Percentiles rank a stretch among this genome's conserved stretches.
Evolutionary conservation across 2,888 invertebrate species (phyloP).

Genomic region (Dastarcus helophoroides): DNA sequence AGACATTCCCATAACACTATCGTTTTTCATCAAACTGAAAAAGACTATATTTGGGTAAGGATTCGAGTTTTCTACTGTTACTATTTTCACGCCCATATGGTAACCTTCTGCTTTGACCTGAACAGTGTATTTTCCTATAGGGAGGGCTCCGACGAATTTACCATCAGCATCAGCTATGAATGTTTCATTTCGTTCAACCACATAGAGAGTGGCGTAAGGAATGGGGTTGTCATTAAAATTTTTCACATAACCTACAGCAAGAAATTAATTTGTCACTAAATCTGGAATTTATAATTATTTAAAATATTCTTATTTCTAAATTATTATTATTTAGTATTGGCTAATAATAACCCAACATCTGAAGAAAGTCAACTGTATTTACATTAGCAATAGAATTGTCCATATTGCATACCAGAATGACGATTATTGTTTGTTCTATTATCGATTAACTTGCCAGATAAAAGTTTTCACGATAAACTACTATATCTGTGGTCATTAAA

Average conservation of each 20-base stretch:
- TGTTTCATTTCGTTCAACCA: conserved; percentile 37
- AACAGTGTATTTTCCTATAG: conserved; percentile 42
- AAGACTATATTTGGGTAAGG: conserved; percentile 47
- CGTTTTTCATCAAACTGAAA: conserved; percentile 55
- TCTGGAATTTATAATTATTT: conserved; percentile 7
- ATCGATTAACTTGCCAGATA: too few relatives aligned
- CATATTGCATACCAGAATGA: too few relatives aligned
- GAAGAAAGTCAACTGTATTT: conserved; percentile 5
- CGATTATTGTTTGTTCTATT: too few relatives aligned
- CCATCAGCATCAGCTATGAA: conserved; percentile 36
- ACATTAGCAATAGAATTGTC: too few relatives aligned
- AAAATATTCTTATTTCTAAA: conserved; percentile 2
- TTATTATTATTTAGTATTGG: too few relatives aligned
- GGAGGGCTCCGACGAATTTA: conserved; percentile 40
- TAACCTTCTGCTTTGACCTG: conserved; percentile 49
- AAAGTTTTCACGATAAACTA: too few relatives aligned
- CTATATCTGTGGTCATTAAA: too few relatives aligned
- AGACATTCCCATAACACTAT: conserved; percentile 62
- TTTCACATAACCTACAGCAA: conserved; percentile 44
- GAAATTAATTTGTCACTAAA: conserved; percentile 2
- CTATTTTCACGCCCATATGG: conserved; percentile 40
- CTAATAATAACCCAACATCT: too few relatives aligned
- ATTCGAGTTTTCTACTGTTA: conserved; percentile 28
- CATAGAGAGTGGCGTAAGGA: conserved; percentile 38
- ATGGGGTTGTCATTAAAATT: conserved; percentile 50